Evolutionary conservation across 2,797 vertebrate genomes (phyloP).

Genomic region (Agapornis canus): DNA sequence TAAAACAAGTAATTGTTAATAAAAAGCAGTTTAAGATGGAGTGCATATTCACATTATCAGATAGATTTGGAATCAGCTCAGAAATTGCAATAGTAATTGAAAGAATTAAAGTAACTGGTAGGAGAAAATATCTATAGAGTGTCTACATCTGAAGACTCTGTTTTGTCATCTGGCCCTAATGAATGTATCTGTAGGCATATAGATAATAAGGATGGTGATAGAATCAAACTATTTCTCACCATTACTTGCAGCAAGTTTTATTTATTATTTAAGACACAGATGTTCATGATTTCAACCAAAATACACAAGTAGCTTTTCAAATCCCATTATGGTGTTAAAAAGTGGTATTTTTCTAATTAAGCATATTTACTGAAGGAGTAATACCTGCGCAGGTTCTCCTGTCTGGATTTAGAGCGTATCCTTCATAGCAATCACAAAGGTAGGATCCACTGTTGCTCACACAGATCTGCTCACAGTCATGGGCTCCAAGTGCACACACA

Average conservation of each 20-base stretch:
- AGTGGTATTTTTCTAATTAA: background rate
- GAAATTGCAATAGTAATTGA: background rate
- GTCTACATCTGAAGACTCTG: background rate
- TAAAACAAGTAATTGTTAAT: background rate
- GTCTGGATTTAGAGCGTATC: slow-evolving; percentile 81
- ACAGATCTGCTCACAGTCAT: slow-evolving; percentile 84
- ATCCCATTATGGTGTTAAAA: background rate
- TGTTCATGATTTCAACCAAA: background rate
- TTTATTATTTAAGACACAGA: background rate
- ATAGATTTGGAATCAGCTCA: background rate
- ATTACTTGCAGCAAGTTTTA: background rate
- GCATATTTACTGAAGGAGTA: background rate
- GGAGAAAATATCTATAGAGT: background rate
- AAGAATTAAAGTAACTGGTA: background rate
- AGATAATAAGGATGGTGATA: background rate
- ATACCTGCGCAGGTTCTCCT: slow-evolving; percentile 84
- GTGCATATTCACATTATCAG: background rate
- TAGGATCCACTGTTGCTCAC: slow-evolving; percentile 71
- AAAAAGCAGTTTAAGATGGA: background rate
- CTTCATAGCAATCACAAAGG: slow-evolving; percentile 80
- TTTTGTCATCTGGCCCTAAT: background rate
- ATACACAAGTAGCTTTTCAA: background rate
- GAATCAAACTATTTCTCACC: background rate
- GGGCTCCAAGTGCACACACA: slow-evolving; percentile 78
- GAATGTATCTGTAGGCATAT: background rate